Evolutionary conservation across 2,113 vertebrate genomes (phyloP).

Genomic region (Phoenicopterus ruber): DNA sequence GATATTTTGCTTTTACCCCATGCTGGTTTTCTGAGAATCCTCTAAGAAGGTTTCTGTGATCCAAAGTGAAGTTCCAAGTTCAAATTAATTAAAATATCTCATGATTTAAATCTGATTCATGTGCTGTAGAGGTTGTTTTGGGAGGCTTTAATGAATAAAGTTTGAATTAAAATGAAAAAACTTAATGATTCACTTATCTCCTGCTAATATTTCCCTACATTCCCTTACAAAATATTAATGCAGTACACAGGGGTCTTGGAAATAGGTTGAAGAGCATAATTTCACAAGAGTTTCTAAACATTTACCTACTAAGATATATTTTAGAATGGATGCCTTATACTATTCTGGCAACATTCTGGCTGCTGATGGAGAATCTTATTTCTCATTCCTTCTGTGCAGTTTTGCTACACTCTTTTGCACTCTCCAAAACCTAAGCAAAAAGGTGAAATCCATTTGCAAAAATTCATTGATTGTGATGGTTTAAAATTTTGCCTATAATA

Average conservation of each 20-base stretch:
- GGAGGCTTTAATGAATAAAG: slow-evolving; percentile 7
- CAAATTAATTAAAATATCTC: slow-evolving; percentile 48
- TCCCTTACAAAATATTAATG: not conserved
- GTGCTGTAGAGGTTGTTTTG: not conserved
- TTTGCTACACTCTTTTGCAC: not conserved
- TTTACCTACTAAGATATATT: not conserved
- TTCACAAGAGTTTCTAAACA: not conserved
- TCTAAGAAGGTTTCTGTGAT: slow-evolving; percentile 30
- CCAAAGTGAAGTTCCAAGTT: slow-evolving; percentile 13
- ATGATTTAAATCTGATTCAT: slow-evolving; percentile 22
- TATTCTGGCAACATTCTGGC: not conserved
- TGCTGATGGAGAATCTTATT: not conserved
- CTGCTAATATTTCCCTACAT: not conserved
- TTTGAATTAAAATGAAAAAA: not conserved
- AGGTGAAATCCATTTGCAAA: not conserved
- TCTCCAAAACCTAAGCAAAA: not conserved
- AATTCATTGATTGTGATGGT: not conserved
- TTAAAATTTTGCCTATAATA: not conserved
- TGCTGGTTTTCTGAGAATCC: slow-evolving; percentile 31
- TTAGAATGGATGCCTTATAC: not conserved
- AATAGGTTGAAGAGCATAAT: not conserved
- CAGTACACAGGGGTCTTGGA: not conserved
- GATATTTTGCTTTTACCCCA: slow-evolving; percentile 16
- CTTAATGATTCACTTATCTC: not conserved
- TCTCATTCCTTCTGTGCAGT: not conserved